Conservation (phyloP, 2,113 vertebrate genomes). For the Leptosomus discolor region DNA sequence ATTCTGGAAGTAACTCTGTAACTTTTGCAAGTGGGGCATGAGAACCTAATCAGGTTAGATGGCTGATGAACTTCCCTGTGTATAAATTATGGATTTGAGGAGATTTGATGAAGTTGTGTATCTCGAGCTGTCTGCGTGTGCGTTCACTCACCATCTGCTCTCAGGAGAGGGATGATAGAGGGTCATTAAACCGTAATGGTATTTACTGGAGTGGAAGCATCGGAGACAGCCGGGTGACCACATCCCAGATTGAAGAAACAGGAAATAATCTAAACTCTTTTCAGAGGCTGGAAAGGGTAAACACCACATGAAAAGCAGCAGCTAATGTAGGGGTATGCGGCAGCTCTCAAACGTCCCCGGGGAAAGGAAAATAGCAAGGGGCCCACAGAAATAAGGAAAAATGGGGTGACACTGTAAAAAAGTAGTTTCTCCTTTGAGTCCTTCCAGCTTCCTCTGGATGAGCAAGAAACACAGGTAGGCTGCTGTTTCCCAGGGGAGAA, state of each 20-base stretch:
- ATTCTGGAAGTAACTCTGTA: background rate
- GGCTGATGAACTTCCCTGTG: background rate
- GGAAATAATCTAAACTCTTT: background rate
- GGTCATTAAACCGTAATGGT: background rate
- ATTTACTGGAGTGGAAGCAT: constrained; percentile 15
- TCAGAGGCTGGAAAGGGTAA: background rate
- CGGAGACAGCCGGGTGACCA: background rate
- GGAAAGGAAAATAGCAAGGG: too few species aligned
- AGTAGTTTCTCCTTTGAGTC: background rate
- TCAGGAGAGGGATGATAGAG: background rate
- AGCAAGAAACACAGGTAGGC: background rate
- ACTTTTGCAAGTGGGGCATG: background rate
- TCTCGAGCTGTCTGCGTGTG: background rate
- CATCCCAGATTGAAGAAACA: background rate
- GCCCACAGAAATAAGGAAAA: background rate
- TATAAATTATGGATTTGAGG: background rate
- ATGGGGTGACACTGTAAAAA: background rate
- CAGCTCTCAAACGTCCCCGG: background rate
- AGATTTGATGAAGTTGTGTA: background rate
- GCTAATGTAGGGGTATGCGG: background rate
- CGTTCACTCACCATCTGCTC: background rate
- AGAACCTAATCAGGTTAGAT: background rate
- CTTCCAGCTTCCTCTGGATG: background rate
- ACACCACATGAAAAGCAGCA: background rate
- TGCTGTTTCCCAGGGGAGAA: background rate